Conservation (phyloP, 1,140 invertebrate species). For the Nomia melanderi region DNA sequence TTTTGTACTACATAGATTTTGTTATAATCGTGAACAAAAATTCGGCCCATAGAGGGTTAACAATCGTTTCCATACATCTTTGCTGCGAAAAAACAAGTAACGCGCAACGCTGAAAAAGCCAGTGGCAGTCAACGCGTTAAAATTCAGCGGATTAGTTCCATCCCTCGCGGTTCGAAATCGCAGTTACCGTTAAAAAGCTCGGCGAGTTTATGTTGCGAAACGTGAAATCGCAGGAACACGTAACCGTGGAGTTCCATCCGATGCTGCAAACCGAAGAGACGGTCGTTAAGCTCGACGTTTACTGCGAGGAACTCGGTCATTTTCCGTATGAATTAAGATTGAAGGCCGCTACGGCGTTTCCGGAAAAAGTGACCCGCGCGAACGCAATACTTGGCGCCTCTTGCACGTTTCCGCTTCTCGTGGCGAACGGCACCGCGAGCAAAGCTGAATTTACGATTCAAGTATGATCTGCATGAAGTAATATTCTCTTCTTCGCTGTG, state of each 20-base stretch:
- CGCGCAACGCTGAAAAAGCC: no score
- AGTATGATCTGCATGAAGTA: conserved; percentile 30
- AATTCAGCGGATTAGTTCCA: no score
- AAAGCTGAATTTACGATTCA: conserved; percentile 49
- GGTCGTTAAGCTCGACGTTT: conserved; percentile 37
- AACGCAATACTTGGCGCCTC: conserved; percentile 52
- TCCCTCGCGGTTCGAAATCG: no score
- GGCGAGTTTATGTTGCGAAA: neutral
- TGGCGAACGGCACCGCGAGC: conserved; percentile 54
- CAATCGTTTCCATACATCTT: no score
- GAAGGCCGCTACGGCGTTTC: conserved; percentile 65
- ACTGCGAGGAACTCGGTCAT: conserved; percentile 49
- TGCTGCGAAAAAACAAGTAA: no score
- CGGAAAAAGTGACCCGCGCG: conserved; percentile 79
- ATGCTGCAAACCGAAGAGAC: conserved; percentile 37
- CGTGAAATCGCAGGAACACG: conserved; percentile 45
- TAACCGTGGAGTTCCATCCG: conserved; percentile 61
- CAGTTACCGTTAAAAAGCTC: no score
- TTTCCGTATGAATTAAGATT: conserved; percentile 66
- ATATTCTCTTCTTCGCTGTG: no score
- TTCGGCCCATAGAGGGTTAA: no score
- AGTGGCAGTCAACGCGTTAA: no score
- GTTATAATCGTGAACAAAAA: no score
- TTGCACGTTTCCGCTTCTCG: conserved; percentile 42
- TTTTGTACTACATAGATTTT: no score